Conservation (phyloP, 2,888 invertebrate species). For the Folsomia manolachei region DNA sequence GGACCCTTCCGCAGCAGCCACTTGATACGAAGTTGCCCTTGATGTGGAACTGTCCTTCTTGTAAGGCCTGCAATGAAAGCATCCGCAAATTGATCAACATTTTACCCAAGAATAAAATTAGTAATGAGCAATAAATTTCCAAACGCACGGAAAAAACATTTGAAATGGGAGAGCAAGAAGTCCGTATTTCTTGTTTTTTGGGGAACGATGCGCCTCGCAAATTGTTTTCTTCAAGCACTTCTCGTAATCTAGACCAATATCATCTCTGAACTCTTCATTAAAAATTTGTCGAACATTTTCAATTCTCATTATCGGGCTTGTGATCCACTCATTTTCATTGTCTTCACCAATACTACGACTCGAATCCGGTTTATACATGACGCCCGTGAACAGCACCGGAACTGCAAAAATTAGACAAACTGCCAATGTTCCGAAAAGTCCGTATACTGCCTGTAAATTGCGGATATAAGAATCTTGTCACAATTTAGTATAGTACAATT, state of each 20-base stretch:
- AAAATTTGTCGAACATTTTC: constrained; percentile 26
- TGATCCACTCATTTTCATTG: constrained; percentile 6
- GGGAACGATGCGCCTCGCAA: constrained; percentile 35
- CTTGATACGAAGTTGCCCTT: constrained; percentile 24
- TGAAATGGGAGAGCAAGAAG: constrained; percentile 33
- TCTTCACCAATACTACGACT: constrained; percentile 24
- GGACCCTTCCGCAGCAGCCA: constrained; percentile 36
- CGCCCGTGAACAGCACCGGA: constrained; percentile 32
- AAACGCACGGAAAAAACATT: constrained; percentile 36
- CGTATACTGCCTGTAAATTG: constrained; percentile 28
- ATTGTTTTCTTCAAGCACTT: constrained; percentile 35
- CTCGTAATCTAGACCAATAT: constrained; percentile 32
- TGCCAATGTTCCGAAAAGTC: constrained; percentile 31
- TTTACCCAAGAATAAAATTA: neutral
- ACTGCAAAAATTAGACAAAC: constrained; percentile 28
- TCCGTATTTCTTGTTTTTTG: constrained; percentile 32
- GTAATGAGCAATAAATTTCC: neutral
- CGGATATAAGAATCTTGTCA: no score
- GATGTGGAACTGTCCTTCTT: constrained; percentile 39
- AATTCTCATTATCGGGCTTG: constrained; percentile 20
- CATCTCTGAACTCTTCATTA: constrained; percentile 21
- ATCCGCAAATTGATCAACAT: neutral
- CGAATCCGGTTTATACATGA: constrained; percentile 21
- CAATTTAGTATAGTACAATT: no score
- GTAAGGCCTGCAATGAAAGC: constrained; percentile 33